Conservation (phyloP, 2,797 vertebrate species). For the Enteromius paludinosus region DNA sequence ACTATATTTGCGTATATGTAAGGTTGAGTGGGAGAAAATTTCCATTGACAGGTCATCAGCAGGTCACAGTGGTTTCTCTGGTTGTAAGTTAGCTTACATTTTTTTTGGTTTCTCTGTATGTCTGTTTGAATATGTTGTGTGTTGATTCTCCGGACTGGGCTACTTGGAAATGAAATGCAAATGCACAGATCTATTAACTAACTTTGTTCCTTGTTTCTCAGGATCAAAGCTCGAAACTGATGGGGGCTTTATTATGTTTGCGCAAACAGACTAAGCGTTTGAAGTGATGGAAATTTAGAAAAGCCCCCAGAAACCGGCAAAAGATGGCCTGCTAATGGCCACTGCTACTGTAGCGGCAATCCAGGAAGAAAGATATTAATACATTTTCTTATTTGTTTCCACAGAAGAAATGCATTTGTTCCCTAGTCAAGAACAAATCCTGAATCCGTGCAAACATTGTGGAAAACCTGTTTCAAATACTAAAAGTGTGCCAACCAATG, state of each 20-base stretch:
- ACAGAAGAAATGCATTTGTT: constrained; percentile 36
- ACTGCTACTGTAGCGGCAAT: background rate
- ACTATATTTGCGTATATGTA: constrained; percentile 30
- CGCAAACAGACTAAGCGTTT: background rate
- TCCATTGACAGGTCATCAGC: constrained; percentile 27
- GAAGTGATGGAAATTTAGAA: constrained; percentile 1
- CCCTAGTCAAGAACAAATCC: constrained; percentile 25
- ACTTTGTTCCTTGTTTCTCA: constrained; percentile 4
- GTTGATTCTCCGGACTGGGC: background rate
- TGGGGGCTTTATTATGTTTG: background rate
- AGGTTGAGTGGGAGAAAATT: constrained; percentile 10
- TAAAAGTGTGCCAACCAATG: constrained; percentile 10
- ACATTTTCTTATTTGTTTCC: constrained; percentile 7
- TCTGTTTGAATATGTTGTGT: constrained; percentile 5
- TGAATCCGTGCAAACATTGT: constrained; percentile 17
- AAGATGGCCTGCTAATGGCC: constrained; percentile 2
- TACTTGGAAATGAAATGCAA: constrained; percentile 43
- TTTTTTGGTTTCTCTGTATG: background rate
- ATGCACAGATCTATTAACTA: constrained; percentile 13
- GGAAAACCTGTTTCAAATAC: constrained; percentile 33
- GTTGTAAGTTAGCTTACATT: constrained; percentile 5
- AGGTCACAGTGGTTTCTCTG: constrained; percentile 33
- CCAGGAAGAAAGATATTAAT: constrained; percentile 8
- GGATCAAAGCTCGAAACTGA: constrained; percentile 30
- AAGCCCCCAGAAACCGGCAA: background rate